Conservation (phyloP, 2,797 vertebrate genomes). For the Pseudomugil tenellus region DNA sequence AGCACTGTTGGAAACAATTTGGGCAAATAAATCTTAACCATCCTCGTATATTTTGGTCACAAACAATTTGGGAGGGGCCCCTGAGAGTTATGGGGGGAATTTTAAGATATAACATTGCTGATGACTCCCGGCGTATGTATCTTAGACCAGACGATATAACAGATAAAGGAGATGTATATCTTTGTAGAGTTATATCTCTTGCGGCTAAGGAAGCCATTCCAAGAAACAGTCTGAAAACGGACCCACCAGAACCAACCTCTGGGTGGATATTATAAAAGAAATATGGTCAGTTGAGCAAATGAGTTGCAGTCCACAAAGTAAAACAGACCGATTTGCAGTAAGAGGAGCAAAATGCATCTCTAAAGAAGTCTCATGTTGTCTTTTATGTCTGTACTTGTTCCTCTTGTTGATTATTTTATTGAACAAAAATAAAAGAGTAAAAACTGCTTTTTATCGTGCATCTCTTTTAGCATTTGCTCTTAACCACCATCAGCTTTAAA, state of each 20-base stretch:
- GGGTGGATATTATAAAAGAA: background rate
- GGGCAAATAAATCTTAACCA: too few relatives aligned
- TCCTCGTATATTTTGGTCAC: background rate
- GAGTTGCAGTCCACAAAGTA: background rate
- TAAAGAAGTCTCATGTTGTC: background rate
- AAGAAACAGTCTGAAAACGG: background rate
- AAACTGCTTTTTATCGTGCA: background rate
- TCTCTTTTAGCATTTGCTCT: background rate
- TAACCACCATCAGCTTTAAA: background rate
- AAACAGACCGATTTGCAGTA: background rate
- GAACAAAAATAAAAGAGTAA: background rate
- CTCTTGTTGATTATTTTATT: too few relatives aligned
- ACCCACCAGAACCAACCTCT: background rate
- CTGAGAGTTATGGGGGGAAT: background rate
- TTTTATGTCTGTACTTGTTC: background rate
- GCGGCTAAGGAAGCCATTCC: background rate
- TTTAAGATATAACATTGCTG: background rate
- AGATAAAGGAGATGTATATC: background rate
- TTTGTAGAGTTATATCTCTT: background rate
- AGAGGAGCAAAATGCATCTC: background rate
- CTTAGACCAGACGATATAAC: background rate
- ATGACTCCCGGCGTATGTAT: background rate
- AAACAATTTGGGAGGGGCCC: background rate
- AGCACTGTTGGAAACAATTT: too few relatives aligned
- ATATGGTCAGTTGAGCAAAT: background rate